Conservation (phyloP, 2,888 invertebrate genomes). For the Emmelina monodactyla region DNA sequence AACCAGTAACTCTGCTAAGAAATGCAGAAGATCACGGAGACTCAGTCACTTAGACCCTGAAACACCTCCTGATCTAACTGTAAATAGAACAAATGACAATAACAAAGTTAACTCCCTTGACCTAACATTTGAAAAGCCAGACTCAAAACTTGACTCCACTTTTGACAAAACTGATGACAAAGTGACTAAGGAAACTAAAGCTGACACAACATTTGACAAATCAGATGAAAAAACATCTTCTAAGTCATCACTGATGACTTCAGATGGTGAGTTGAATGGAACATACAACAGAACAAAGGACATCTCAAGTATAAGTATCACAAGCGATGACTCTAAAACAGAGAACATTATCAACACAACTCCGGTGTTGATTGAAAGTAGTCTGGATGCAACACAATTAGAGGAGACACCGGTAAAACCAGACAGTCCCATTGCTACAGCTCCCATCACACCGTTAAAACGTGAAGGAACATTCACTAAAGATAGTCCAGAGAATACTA, state of each 20-base stretch:
- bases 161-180: slow-evolving; percentile 18
- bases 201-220: slow-evolving; percentile 15
- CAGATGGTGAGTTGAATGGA: slow-evolving; percentile 26
- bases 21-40: slow-evolving; percentile 1
- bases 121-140: slow-evolving; percentile 16
- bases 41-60: slow-evolving; percentile 28
- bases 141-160: background rate
- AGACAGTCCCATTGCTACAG: slow-evolving; percentile 3
- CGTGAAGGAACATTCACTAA: slow-evolving; percentile 54
- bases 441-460: slow-evolving; percentile 27
- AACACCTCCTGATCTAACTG: no score
- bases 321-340: slow-evolving; percentile 38
- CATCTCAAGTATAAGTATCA: slow-evolving; percentile 36
- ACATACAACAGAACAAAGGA: slow-evolving; percentile 29
- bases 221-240: slow-evolving; percentile 12
- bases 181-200: slow-evolving; percentile 9
- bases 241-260: slow-evolving; percentile 34
- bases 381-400: slow-evolving; percentile 32
- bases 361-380: slow-evolving; percentile 45
- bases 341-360: slow-evolving; percentile 40
- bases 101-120: slow-evolving; percentile 8
- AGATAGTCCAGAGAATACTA: slow-evolving; percentile 24
- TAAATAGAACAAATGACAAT: no score
- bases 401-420: slow-evolving; percentile 12
- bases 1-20: background rate